Evolutionary conservation across 2,888 invertebrate genomes (phyloP), one percentile per base, ranked within the genome.

Genomic region (Chrysolina haemoptera): DNA sequence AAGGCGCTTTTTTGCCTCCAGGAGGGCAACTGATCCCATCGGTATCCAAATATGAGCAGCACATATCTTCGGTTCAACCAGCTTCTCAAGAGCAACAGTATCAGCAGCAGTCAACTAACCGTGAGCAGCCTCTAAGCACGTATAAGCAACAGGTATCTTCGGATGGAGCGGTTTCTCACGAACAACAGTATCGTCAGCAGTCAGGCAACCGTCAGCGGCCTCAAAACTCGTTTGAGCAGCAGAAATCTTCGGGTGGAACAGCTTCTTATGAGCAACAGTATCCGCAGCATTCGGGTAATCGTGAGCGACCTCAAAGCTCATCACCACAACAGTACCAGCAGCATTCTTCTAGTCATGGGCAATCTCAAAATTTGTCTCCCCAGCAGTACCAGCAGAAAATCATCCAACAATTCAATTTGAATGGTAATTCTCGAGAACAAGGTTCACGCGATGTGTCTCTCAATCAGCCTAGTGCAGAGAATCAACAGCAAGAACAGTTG

Each of bases 21-120:
- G 93, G 92, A 48, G 94, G 94, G 0, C 94, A 95, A 87, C 89
- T 95, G 53, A 91, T 95, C 20, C 92, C 93, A 70, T 92, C 95
- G 18, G 91, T 95, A 73, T 93, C 95, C 8, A 94, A 94, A 88
- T 92, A 91, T 79, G 95, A 96, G 87, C 94, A 95, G 80, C 95
- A 95, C 81, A 91, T 93, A 76, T 91, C 93, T 14, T 89, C 92
- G n/a, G 88, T 89, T 81, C 88, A 84, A 72, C 76, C 81, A 10
- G 71, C 81, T 18, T 83, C 77, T 50, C 71, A 67, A 18, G 71
- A 73, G 59, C 69, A 71, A 55, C 75, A 71, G 43, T 75, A 71
- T 14, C 71, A 71, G 43, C 71, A 59, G n/a, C 59, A 59, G 2
- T 59, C 35, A n/a, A 8, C 27, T 27, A 2, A 12, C 27, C 59